Conservation (phyloP, 2,113 vertebrate species). For the Riparia riparia region DNA sequence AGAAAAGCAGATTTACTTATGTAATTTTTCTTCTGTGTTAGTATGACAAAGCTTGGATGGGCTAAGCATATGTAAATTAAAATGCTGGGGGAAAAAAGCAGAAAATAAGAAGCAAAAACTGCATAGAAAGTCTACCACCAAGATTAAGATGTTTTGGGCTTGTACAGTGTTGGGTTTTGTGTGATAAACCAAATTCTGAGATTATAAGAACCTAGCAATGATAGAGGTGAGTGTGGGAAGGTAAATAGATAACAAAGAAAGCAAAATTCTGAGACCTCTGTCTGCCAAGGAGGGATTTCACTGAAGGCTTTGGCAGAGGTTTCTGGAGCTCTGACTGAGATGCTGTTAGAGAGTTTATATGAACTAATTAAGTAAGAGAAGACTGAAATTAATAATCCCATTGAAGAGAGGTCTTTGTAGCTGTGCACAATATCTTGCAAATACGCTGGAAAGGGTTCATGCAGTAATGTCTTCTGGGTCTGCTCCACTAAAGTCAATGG, state of each 20-base stretch:
- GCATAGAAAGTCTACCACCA: background rate
- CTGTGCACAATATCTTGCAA: background rate
- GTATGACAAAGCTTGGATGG: background rate
- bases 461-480: background rate
- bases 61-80: background rate
- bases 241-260: background rate
- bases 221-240: background rate
- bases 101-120: background rate
- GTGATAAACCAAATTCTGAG: background rate
- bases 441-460: background rate
- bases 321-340: background rate
- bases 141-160: background rate
- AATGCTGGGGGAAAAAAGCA: background rate
- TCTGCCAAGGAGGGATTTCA: background rate
- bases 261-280: background rate
- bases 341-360: background rate
- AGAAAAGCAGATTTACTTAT: background rate
- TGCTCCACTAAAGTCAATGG: background rate
- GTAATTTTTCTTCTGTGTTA: background rate
- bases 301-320: constrained; percentile 13
- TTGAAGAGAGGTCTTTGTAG: background rate
- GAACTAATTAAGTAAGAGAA: background rate
- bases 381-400: constrained; percentile 32
- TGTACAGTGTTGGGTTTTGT: background rate
- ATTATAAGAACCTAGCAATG: accelerated